These are phyloP conservation scores for Agriopis marginaria DNA, from an alignment of 2,888 invertebrate genomes.

Conservation along the genomic window DNA sequence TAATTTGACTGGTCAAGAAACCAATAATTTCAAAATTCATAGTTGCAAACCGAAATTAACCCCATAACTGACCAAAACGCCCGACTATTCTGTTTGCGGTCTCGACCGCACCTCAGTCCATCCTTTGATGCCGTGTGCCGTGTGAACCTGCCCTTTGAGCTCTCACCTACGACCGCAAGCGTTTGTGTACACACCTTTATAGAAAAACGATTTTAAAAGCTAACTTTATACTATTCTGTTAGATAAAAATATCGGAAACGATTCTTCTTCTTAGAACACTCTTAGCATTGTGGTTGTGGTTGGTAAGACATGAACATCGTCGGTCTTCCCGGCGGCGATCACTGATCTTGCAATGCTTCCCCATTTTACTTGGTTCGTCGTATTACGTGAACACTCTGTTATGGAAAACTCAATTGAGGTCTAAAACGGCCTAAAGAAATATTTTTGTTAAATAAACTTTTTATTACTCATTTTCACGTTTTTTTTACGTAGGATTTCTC, in stretches of 20 bases:
- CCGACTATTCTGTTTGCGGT: slow-evolving; percentile 72
- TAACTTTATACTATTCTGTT: not conserved
- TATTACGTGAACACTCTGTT: no score
- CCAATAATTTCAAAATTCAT: slow-evolving; percentile 18
- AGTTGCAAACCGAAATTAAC: slow-evolving; percentile 48
- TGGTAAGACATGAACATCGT: no score
- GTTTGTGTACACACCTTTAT: slow-evolving; percentile 72
- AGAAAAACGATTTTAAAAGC: slow-evolving; percentile 54
- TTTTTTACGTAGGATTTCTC: not conserved
- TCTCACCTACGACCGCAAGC: slow-evolving; percentile 82
- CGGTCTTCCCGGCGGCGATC: no score
- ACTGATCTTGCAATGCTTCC: no score
- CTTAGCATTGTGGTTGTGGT: no score
- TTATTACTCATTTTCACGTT: not conserved
- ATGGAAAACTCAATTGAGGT: no score
- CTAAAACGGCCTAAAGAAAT: no score
- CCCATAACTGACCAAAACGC: slow-evolving; percentile 59
- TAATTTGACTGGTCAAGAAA: not conserved
- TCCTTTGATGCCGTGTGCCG: slow-evolving; percentile 72
- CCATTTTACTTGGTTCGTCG: no score
- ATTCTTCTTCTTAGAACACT: no score
- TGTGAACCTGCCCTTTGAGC: slow-evolving; percentile 68
- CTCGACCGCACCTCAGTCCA: slow-evolving; percentile 72
- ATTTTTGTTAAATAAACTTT: not conserved
- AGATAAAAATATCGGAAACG: not conserved